Base-by-base conservation (phyloP, 2,113 vertebrate genomes). In the Pachycephala philippinensis region DNA sequence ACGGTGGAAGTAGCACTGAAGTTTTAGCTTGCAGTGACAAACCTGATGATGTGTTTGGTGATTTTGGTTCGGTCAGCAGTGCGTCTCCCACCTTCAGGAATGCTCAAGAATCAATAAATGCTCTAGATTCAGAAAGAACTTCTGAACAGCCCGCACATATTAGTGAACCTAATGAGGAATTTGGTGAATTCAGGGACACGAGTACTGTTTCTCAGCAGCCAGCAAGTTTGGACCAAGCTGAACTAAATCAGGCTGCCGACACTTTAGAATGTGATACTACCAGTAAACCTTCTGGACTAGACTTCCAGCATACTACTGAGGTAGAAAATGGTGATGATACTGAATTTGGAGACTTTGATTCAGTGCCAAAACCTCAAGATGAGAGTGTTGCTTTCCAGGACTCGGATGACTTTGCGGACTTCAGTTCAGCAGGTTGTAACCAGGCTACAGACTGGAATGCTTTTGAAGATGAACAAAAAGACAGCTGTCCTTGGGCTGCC, bases 381-480 rank as follows among this genome's bases (percentile, higher is more conserved):
- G 96, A 97, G 71, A 96, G 96, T 24, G 87, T 91, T 27, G 94
- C 93, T 95, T 98, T 99, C 96, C 98, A 98, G 53, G 98, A 98
- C 52, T 98, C 98, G 2, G 99, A 99, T 54, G 99, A 99, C 97
- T 99, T 99, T 98, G 99, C 99, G 0, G 99, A 99, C 95, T 99
- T 99, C 97, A 99, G 99, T 97, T 99, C 99, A 15, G 99, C 99
- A 26, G 97, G 97, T 88, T 97, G 93, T 97, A 96, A 72, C 42
- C 72, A 98, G 80, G 97, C 94, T 70, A 86, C 89, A 22, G 97
- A 95, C 44, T 99, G 99, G 99, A 98, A 97, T 82, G 98, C 98
- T 93, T 99, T 99, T 97, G 98, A 94, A 64, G 97, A 98, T 76
- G 98, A 97, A 37, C 96, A 97, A 69, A 97, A 96, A 74, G 98